Evolutionary conservation across 2,113 vertebrate species (phyloP), one percentile per base, ranked within the genome.

Genomic region (Osmerus eperlanus): DNA sequence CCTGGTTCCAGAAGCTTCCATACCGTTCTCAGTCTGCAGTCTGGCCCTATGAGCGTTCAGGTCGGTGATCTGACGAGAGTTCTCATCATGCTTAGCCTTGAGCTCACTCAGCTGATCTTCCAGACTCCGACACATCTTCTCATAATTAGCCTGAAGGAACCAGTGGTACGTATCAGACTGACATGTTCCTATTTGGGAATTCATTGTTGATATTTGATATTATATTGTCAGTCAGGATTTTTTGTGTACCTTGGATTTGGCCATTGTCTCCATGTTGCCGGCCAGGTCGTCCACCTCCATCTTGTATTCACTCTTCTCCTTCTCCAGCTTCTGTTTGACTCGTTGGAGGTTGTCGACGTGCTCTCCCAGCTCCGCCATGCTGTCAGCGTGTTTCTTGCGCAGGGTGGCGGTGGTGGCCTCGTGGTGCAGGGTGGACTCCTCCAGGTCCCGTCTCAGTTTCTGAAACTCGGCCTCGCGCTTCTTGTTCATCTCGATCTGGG

Each of bases 281-380:
- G 86, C 80, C 0, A 91, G 83, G 47, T 91, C 89, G 0, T 94
- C 92, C 0, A 92, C 91, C 73, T 93, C 93, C 93, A 94, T 91
- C 88, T 92, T 94, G 66, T 93, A n/a, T 73, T 94, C 92, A 0
- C 92, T 94, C 82, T 94, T 94, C 81, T 94, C 93, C 68, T 94
- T 93, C 88, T 94, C 91, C 78, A 93, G 85, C 71, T 93, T 94
- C 85, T 93, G 92, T 73, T 94, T 94, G 21, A 94, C 91, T 0
- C 91, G 73, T 23, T 94, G 93, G 62, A 94, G 88, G 81, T 92
- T 93, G 83, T 94, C 91, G 0, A 94, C 92, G 79, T 94, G 92
- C 78, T 94, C 92, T 52, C 89, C 92, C 2, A 92, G 87, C 78
- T 93, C 93, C 0, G 91, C 92, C 21, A 92, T 65, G 0, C 90